Evolutionary conservation across 2,113 vertebrate genomes (phyloP).

Genomic region (Thalassarche chlororhynchos): DNA sequence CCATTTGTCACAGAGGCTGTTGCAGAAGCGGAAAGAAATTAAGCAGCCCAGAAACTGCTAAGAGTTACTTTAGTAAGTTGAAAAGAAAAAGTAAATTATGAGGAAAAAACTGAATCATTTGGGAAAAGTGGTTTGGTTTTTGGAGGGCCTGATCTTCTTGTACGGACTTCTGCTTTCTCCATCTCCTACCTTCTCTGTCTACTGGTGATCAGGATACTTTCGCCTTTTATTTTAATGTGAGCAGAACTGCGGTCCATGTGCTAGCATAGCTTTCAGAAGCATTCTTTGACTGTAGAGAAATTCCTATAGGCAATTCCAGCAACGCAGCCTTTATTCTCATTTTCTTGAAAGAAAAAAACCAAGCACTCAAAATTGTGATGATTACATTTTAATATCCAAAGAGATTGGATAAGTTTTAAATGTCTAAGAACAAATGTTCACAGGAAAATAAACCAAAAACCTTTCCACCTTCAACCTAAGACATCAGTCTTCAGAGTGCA

Average conservation of each 20-base stretch:
- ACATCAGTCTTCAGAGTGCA: background rate
- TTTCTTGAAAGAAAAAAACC: background rate
- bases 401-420: background rate
- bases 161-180: background rate
- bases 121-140: background rate
- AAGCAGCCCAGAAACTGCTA: background rate
- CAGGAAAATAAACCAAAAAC: background rate
- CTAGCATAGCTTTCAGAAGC: background rate
- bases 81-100: background rate
- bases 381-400: background rate
- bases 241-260: background rate
- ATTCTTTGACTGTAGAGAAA: background rate
- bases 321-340: background rate
- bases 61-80: background rate
- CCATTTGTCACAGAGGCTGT: background rate
- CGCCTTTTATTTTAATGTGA: background rate
- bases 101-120: background rate
- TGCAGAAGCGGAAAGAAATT: background rate
- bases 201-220: background rate
- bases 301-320: background rate
- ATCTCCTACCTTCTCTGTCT: background rate
- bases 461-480: background rate
- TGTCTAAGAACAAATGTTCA: background rate
- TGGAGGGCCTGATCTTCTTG: background rate
- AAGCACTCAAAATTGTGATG: background rate